Evolutionary conservation across 1,140 invertebrate genomes (phyloP), one percentile per base, ranked within the genome.

Genomic region (Acromyrmex heyeri): DNA sequence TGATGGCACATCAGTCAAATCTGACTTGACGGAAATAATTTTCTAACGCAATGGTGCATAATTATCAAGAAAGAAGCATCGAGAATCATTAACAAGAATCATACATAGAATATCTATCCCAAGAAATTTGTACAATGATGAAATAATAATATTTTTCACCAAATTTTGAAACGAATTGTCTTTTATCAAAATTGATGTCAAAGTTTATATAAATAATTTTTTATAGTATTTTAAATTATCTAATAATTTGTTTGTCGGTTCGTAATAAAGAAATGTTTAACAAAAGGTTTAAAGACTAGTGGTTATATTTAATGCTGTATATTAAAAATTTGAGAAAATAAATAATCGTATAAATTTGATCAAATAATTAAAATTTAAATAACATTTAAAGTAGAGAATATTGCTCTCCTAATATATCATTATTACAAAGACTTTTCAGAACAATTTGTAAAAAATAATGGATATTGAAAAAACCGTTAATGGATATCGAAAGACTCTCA

Each of bases 11-110:
- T 72, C 61, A 70, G 48, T 82, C 57, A 82, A 38, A 82, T 82
- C 24, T 5, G 38, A 83, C n/a, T 24, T 82, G 85, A 83, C 85
- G 76, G 50, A 83, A 82, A 86, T 70, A 86, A 88, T 89, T 38
- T 65, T 85, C 34, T 27, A 38, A 69, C 7, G 48, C 62, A 57
- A n/a, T 44, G 48, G 38, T 14, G 69, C 30, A 44, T 87, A 89
- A 89, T 89, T 87, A 82, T 73, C 53, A 87, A 83, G 62, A 65
- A 24, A 57, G 44, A 67, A n/a, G 48, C 14, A 55, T 38, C 10
- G n/a, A 18, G 8, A 48, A 79, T 62, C 38, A 30, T n/a, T 7
- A 24, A 75, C 16, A 50, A 78, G 24, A 44, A 61, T 59, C 16
- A 62, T 27, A 14, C 12, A 57, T 6, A 44, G 2, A 27, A 4